Evolutionary conservation across 2,113 vertebrate species (phyloP).

Genomic region (Calidris pygmaea): DNA sequence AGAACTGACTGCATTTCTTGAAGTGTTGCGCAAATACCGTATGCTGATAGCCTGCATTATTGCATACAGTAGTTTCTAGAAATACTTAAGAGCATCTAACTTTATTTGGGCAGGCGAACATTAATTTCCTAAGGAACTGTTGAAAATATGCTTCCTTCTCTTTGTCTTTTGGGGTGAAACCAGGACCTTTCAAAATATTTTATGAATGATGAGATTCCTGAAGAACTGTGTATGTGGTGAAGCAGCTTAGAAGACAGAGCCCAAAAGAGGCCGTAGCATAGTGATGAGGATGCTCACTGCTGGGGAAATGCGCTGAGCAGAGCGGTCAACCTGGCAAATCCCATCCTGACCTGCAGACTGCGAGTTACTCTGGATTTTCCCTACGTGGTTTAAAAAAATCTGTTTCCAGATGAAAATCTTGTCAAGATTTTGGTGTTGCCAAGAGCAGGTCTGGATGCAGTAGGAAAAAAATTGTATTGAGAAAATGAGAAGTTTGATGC

Average conservation of each 20-base stretch:
- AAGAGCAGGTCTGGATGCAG: not conserved
- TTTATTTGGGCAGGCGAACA: not conserved
- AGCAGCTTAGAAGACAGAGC: not conserved
- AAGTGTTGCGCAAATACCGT: not conserved
- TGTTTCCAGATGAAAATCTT: not conserved
- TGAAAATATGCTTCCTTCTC: not conserved
- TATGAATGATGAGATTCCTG: not conserved
- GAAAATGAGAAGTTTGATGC: not conserved
- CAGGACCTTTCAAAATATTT: not conserved
- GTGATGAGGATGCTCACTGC: not conserved
- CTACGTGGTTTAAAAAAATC: not conserved
- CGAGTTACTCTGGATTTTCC: not conserved
- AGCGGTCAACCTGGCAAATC: not conserved
- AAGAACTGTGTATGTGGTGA: not conserved
- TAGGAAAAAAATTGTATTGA: not conserved
- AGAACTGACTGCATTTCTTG: not conserved
- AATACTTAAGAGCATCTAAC: not conserved
- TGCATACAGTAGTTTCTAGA: not conserved
- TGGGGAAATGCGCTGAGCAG: not conserved
- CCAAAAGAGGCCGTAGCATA: fast-evolving
- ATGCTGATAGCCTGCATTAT: not conserved
- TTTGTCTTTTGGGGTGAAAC: not conserved
- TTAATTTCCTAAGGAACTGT: not conserved
- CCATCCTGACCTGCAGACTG: not conserved
- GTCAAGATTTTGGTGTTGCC: not conserved